phyloP scores from a whole-genome alignment of 1,140 invertebrate species.

The Paracyclopina nana region DNA sequence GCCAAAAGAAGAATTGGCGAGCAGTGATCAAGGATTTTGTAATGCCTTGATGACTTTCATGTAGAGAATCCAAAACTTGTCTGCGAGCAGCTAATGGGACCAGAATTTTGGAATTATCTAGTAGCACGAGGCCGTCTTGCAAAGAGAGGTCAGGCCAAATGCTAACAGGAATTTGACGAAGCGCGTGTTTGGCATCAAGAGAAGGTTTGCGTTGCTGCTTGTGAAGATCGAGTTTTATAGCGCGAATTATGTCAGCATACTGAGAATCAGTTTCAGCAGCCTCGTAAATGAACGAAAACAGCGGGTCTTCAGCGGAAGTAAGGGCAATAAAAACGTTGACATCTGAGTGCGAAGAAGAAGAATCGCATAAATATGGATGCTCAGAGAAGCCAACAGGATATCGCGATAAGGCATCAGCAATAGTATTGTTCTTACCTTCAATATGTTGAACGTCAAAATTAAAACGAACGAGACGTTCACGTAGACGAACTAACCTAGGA shows the following conservation, averaged over 20 bases:
- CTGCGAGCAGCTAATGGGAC: not conserved
- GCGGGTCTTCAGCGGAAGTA: too few relatives aligned
- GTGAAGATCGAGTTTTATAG: too few relatives aligned
- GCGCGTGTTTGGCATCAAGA: too few relatives aligned
- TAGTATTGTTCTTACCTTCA: not conserved
- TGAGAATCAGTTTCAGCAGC: too few relatives aligned
- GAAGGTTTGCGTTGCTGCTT: too few relatives aligned
- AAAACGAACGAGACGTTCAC: not conserved
- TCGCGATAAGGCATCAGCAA: not conserved
- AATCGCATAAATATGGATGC: too few relatives aligned
- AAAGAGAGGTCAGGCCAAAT: slow-evolving; percentile 2
- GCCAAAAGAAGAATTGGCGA: not conserved
- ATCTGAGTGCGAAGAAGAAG: too few relatives aligned
- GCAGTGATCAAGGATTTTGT: not conserved
- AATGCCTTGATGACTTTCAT: slow-evolving; percentile 3
- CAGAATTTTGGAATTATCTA: not conserved
- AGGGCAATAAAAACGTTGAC: too few relatives aligned
- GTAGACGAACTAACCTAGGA: not conserved
- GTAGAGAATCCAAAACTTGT: not conserved
- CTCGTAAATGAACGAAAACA: too few relatives aligned
- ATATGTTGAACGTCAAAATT: not conserved
- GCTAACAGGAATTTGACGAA: too few relatives aligned
- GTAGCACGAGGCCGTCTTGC: not conserved
- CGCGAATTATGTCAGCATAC: too few relatives aligned
- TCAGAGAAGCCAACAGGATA: too few relatives aligned